A percentile compares a stretch with the other conserved stretches of the same genome.
These are phyloP conservation scores for Dryobotodes eremita DNA, from an alignment of 2,888 invertebrate species.

Conservation along the genomic window DNA sequence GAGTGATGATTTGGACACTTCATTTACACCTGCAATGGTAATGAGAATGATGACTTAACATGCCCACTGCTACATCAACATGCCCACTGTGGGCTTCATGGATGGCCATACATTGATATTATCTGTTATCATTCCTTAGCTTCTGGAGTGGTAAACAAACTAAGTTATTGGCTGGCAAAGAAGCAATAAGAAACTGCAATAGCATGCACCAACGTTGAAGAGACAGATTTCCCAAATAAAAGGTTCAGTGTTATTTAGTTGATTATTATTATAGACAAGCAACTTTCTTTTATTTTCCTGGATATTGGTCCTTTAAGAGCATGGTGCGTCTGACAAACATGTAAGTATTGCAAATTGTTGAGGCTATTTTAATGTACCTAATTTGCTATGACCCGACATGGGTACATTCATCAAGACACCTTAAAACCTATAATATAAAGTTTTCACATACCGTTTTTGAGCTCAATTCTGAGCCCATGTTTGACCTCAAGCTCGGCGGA, in stretches of 20 bases:
- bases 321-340: not conserved
- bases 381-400: too few species aligned
- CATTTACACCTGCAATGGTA: conserved; percentile 73
- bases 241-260: too few species aligned
- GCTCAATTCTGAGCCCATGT: conserved; percentile 83
- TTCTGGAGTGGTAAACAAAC: not conserved
- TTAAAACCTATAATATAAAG: not conserved
- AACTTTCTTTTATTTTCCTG: not conserved
- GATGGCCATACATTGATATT: not conserved
- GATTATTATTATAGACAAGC: too few species aligned
- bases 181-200: not conserved
- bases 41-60: not conserved
- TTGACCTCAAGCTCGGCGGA: conserved; percentile 73
- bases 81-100: not conserved
- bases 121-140: not conserved
- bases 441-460: conserved; percentile 75
- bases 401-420: not conserved
- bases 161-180: not conserved
- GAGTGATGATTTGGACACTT: conserved; percentile 78
- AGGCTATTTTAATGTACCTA: not conserved
- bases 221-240: not conserved
- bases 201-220: not conserved
- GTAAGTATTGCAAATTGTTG: not conserved
- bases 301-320: not conserved
- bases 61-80: not conserved